Percentiles rank a stretch among this genome's conserved stretches.
Evolutionary conservation across 2,113 vertebrate species (phyloP).

Genomic region (Ochotona curzoniae): DNA sequence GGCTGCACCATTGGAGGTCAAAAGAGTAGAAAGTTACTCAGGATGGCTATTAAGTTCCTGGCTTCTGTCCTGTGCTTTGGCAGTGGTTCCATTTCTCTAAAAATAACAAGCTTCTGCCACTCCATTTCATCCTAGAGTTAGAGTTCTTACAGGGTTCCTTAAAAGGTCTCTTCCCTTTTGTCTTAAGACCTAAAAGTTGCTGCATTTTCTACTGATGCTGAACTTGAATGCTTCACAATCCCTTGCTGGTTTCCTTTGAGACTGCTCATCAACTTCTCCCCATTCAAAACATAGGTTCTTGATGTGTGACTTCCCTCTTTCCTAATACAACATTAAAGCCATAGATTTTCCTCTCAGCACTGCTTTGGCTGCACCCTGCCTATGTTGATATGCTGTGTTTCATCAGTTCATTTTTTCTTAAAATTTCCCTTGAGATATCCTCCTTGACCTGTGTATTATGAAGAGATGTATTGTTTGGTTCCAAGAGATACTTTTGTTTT

Average conservation of each 20-base stretch:
- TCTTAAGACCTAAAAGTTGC: neutral
- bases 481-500: neutral
- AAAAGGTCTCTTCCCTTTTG: neutral
- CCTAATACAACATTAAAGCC: neutral
- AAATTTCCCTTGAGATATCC: neutral
- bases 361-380: neutral
- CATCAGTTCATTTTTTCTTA: neutral
- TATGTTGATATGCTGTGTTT: neutral
- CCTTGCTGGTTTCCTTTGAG: neutral
- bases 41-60: neutral
- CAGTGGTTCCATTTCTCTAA: neutral
- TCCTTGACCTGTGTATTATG: neutral
- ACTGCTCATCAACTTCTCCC: neutral
- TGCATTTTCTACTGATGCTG: neutral
- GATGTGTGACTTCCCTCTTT: neutral
- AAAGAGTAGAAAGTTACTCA: no score
- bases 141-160: neutral
- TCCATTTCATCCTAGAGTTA: neutral
- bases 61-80: neutral
- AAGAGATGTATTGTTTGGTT: neutral
- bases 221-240: no score
- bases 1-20: neutral
- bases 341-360: conserved; percentile 7
- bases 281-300: neutral
- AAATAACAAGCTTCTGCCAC: neutral